Evolutionary conservation across 2,113 vertebrate species (phyloP).

Genomic region (Mesocricetus auratus): DNA sequence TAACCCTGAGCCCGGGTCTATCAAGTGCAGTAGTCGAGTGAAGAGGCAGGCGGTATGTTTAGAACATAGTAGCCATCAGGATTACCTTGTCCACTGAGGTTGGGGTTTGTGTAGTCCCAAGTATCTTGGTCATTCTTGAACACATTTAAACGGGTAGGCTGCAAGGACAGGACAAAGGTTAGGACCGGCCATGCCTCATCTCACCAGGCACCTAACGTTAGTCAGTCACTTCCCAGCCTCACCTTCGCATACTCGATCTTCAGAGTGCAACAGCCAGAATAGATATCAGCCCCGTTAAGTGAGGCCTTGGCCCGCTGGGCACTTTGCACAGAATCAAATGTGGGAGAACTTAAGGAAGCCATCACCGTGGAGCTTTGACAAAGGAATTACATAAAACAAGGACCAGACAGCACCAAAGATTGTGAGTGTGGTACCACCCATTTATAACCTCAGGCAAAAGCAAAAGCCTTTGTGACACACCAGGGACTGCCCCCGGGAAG

Average conservation of each 20-base stretch:
- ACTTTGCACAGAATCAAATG: constrained; percentile 97
- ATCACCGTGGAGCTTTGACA: not conserved
- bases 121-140: constrained; percentile 99
- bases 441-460: not conserved
- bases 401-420: not conserved
- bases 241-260: constrained; percentile 99
- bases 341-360: constrained; percentile 88
- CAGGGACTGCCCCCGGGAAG: too few relatives aligned
- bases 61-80: constrained; percentile 74
- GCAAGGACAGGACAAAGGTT: constrained; percentile 38
- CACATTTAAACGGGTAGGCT: constrained; percentile 97
- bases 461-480: fast-evolving
- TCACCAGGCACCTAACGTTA: not conserved
- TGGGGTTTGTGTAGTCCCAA: constrained; percentile 98
- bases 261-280: constrained; percentile 97
- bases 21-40: constrained; percentile 72
- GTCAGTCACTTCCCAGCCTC: not conserved
- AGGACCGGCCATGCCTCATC: not conserved
- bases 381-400: not conserved
- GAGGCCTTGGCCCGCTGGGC: constrained; percentile 97
- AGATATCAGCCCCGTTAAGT: constrained; percentile 97
- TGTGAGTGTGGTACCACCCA: not conserved
- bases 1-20: constrained; percentile 80
- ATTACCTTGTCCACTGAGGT: constrained; percentile 97
- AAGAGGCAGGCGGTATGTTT: constrained; percentile 62